Base-by-base conservation (phyloP, 2,888 invertebrate species). In the Lycia hirtaria region DNA sequence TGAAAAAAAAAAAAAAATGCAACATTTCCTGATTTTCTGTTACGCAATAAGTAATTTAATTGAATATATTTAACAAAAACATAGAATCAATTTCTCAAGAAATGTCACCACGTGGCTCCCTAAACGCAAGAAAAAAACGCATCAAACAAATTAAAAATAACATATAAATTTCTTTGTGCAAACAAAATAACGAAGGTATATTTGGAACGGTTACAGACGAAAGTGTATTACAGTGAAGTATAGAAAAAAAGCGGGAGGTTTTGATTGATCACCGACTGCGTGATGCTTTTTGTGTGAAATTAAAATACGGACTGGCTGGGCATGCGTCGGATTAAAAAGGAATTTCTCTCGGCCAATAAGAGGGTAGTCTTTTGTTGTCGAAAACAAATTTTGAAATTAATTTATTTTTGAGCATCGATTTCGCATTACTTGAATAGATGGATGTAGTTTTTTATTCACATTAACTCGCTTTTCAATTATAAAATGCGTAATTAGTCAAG, bases 211-310 rank as follows among this genome's bases (percentile, higher is more conserved):
- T 88, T 85, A 85, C 87, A 81, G 81, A 81, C 88, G 84, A 89
- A 89, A 90, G 87, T 83, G 83, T 86, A 87, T 83, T 87, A 89
- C 87, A 86, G 83, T 85, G 83, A 83, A 85, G 85, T 85, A 81
- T 83, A 85, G 86, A 88, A 84, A 85, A 79, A 77, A 78, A 79
- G 77, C 85, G 78, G 80, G 82, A 81, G 83, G 82, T 85, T 89
- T 88, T 92, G 92, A 92, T 92, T 92, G 92, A 92, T 92, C 91
- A 92, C 92, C 91, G 79, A 83, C 80, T 84, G 83, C 68, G 72
- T 81, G 82, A 80, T 70, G 81, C 83, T 92, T 88, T 90, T 92
- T 91, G 87, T 88, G 85, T 87, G 86, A 88, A 91, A 92, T 92
- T 92, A 92, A 90, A 90, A 89, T 85, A 78, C 80, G 85, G 76